Evolutionary conservation across 2,888 invertebrate genomes (phyloP).

Genomic region (Dicycla oo): DNA sequence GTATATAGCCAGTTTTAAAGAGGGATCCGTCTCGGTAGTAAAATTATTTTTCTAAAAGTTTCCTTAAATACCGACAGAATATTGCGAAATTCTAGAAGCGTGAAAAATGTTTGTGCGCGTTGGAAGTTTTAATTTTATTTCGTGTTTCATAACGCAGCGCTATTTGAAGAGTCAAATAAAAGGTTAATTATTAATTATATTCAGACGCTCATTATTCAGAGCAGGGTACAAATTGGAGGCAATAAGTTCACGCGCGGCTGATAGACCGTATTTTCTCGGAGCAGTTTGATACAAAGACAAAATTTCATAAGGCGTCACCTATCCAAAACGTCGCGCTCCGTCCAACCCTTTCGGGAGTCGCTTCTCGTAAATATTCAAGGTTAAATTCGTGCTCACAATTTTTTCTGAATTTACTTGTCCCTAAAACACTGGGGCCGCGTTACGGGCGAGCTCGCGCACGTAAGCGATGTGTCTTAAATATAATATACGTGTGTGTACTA

Average conservation of each 20-base stretch:
- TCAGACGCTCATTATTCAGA: conserved; percentile 20
- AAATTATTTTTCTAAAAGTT: conserved; percentile 55
- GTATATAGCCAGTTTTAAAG: conserved; percentile 17
- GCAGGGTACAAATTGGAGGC: not conserved
- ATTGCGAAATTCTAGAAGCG: conserved; percentile 40
- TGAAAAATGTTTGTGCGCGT: conserved; percentile 41
- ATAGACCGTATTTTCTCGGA: conserved; percentile 49
- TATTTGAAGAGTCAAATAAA: conserved; percentile 44
- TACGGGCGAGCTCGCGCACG: conserved; percentile 57
- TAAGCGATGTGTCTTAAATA: conserved; percentile 34
- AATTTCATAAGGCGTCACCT: conserved; percentile 80
- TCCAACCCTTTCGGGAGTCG: conserved; percentile 77
- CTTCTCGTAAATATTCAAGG: conserved; percentile 85
- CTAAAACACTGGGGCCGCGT: conserved; percentile 69
- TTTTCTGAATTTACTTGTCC: conserved; percentile 80
- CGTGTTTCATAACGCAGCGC: conserved; percentile 24
- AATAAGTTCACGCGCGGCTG: conserved; percentile 36
- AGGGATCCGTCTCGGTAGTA: conserved; percentile 42
- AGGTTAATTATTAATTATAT: conserved; percentile 47
- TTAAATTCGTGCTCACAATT: conserved; percentile 80
- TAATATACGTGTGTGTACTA: conserved; percentile 10
- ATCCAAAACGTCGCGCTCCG: conserved; percentile 62
- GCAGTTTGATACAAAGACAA: conserved; percentile 72
- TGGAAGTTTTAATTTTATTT: conserved; percentile 47
- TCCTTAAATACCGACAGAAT: conserved; percentile 53